Evolutionary conservation across 2,797 vertebrate genomes (phyloP), one percentile per base, ranked within the genome.

Genomic region (Gymnopithys bicolor): DNA sequence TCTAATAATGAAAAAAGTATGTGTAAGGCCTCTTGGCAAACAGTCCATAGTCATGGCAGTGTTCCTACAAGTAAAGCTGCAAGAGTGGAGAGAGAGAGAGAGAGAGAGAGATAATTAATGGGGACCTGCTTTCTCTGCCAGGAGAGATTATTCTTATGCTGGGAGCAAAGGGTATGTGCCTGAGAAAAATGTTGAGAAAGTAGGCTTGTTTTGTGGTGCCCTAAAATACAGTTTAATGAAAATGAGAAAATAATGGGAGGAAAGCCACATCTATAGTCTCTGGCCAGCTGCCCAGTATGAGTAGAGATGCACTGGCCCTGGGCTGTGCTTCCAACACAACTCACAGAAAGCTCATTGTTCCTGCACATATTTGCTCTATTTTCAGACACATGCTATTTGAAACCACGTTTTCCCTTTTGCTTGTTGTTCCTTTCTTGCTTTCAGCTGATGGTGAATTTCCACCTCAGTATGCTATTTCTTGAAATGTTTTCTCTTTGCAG

Each of bases 1-100:
- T 94, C 94, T 97, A 96, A 96, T 93, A 97, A 97, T 92, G 96
- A 96, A 91, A 93, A 84, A 94, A 94, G 35, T 87, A 93, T 87
- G 93, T 97, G 93, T 83, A 87, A 92, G 89, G 78, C 93, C 86
- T 96, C 94, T 95, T 95, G 97, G 95, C 95, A 86, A 87, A 41
- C 41, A 76, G 94, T 93, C 96, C 79, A 30, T 14, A 56, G 49
- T 91, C 45, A 0, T 89, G 92, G 91, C 95, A 92, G 80, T 75
- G 74, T 91, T 86, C 87, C 88, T 91, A 84, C 82, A 91, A 89
- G 51, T 59, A 84, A 88, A 93, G 84, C 90, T 91, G 73, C 59
- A 70, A 91, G 89, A 77, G 53, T 51, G 63, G 48, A n/a, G 35
- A 35, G 11, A 37, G 35, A 39, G n/a, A n/a, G n/a, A n/a, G 35